phyloP scores from a whole-genome alignment of 2,888 invertebrate genomes.

The Thymelicus sylvestris region DNA sequence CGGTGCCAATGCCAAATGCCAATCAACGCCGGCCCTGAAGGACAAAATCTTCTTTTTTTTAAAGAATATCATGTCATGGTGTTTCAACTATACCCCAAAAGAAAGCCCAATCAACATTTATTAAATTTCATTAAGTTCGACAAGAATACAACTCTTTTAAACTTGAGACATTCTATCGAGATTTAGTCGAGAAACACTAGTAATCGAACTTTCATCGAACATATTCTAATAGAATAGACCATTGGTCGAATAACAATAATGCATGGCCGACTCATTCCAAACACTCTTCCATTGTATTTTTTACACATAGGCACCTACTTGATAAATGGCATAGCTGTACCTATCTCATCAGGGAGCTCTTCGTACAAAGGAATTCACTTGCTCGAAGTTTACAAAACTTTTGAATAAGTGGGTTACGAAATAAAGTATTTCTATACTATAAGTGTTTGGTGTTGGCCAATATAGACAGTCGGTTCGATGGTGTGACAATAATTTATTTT shows the following conservation, averaged over 20 bases:
- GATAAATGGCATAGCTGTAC: constrained; percentile 51
- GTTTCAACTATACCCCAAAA: too few species aligned
- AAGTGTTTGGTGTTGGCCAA: background rate
- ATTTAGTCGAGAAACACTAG: constrained; percentile 49
- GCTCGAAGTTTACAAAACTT: constrained; percentile 30
- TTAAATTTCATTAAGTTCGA: too few species aligned
- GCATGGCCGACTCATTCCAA: constrained; percentile 56
- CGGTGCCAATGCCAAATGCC: too few species aligned
- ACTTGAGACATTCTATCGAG: background rate
- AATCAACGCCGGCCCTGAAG: too few species aligned
- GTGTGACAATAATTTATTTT: background rate
- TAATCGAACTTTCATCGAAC: constrained; percentile 46
- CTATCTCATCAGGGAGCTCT: constrained; percentile 48
- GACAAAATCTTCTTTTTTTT: too few species aligned
- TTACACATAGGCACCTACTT: constrained; percentile 49
- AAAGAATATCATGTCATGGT: too few species aligned
- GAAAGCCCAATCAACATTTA: too few species aligned
- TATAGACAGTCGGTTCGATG: background rate
- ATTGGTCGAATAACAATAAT: constrained; percentile 62
- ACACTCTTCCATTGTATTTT: constrained; percentile 63
- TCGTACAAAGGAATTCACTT: constrained; percentile 43
- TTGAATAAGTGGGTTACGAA: constrained; percentile 27
- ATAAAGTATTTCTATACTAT: background rate
- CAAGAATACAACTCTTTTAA: too few species aligned
- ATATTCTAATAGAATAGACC: constrained; percentile 52